These are phyloP conservation scores for Lacerta agilis DNA, from an alignment of 2,797 vertebrate species.

Conservation along the genomic window DNA sequence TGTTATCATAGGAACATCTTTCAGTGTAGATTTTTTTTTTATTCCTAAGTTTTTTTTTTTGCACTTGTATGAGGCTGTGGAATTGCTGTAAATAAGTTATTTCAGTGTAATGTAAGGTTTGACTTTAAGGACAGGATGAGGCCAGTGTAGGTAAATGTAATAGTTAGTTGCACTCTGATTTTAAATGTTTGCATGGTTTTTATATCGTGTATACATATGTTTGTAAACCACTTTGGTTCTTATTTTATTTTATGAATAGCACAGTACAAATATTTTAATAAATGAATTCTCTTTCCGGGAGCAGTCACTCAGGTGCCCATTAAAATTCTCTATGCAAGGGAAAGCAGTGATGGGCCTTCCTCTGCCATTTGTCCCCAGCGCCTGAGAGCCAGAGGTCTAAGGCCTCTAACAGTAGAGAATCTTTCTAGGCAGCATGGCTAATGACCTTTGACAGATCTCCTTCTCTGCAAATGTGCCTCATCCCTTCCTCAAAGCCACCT, in stretches of 20 bases:
- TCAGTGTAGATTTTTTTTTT: slow-evolving; percentile 32
- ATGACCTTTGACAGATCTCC: neutral
- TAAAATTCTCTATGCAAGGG: neutral
- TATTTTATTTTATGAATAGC: too few relatives aligned
- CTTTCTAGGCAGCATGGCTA: neutral
- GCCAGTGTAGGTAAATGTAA: neutral
- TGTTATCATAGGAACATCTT: slow-evolving; percentile 34
- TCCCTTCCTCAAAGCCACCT: neutral
- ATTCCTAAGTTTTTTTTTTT: too few relatives aligned
- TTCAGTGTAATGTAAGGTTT: neutral
- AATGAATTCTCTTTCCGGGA: too few relatives aligned
- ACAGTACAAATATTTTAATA: too few relatives aligned
- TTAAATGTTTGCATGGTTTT: too few relatives aligned
- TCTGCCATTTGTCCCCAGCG: neutral
- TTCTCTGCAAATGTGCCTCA: neutral
- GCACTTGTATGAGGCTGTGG: neutral
- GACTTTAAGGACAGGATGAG: neutral
- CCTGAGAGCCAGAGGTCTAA: neutral
- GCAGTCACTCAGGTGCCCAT: neutral
- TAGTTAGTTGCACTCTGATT: too few relatives aligned
- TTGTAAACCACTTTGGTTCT: too few relatives aligned
- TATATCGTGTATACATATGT: too few relatives aligned
- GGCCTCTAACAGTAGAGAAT: neutral
- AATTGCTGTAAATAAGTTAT: neutral
- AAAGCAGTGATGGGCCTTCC: too few relatives aligned